Conservation (phyloP, 2,888 invertebrate species). For the Stenchaetothrips biformis region DNA sequence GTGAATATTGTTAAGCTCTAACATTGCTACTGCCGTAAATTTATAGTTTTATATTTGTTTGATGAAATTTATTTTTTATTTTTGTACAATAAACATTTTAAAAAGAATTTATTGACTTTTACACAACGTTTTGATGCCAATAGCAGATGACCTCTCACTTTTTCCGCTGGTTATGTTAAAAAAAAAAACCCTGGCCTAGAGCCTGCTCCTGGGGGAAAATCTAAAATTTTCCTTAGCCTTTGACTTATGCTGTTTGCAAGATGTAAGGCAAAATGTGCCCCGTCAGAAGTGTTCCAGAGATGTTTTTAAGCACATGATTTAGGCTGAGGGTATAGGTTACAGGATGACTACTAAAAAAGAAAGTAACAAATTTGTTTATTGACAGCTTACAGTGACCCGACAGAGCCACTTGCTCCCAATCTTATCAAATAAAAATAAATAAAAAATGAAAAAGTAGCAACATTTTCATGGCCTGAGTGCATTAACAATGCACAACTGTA, state of each 20-base stretch:
- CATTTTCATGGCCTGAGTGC: slow-evolving; percentile 2
- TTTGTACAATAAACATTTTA: background rate
- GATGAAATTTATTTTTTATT: background rate
- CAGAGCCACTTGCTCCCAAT: slow-evolving; percentile 15
- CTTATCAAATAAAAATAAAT: slow-evolving; percentile 25
- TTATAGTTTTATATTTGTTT: background rate
- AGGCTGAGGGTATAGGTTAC: no score
- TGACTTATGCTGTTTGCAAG: no score
- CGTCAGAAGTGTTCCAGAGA: no score
- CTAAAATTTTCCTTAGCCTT: no score
- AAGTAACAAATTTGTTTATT: slow-evolving; percentile 22
- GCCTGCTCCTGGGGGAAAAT: no score
- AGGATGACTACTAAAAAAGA: background rate
- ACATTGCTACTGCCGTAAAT: background rate
- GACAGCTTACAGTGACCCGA: slow-evolving; percentile 7
- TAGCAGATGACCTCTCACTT: no score
- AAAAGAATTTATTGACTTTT: no score
- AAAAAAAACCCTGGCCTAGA: no score
- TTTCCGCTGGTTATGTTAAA: no score
- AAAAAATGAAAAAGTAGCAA: slow-evolving; percentile 25
- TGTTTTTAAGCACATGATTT: no score
- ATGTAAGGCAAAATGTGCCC: no score
- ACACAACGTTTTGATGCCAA: no score
- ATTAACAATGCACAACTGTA: background rate
- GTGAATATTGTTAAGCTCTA: background rate